Conservation (phyloP, 1,140 invertebrate genomes). For the Semibalanus balanoides region DNA sequence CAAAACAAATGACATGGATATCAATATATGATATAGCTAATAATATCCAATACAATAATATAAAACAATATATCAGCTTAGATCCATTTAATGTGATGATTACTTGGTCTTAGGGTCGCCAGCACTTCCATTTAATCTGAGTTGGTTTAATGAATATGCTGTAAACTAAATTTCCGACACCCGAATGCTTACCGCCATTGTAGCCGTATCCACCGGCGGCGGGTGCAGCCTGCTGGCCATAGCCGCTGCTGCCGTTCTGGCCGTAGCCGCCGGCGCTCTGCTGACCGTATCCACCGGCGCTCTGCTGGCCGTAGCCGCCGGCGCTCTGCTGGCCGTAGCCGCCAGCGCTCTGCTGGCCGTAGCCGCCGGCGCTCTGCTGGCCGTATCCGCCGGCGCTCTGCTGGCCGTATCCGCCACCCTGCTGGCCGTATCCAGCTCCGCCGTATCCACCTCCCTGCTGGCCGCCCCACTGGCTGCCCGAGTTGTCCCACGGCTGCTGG, state of each 20-base stretch:
- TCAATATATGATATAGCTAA: too few species aligned
- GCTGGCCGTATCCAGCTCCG: background rate
- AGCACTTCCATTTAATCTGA: too few species aligned
- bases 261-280: background rate
- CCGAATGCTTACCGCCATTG: background rate
- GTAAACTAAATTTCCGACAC: too few species aligned
- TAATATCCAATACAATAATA: too few species aligned
- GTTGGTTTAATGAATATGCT: too few species aligned
- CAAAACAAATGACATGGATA: too few species aligned
- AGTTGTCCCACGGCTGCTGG: background rate
- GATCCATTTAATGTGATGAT: too few species aligned
- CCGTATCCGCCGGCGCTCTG: background rate
- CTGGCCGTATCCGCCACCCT: background rate
- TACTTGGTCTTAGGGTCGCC: too few species aligned
- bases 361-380: background rate
- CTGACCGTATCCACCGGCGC: background rate
- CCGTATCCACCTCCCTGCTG: background rate
- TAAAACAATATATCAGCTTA: too few species aligned
- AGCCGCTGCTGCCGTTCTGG: background rate
- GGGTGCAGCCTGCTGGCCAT: background rate
- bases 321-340: background rate
- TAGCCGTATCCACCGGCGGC: background rate
- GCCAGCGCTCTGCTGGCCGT: background rate
- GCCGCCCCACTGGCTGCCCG: background rate
- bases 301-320: background rate